Evolutionary conservation across 1,140 invertebrate genomes (phyloP).

Genomic region (Atta cephalotes): DNA sequence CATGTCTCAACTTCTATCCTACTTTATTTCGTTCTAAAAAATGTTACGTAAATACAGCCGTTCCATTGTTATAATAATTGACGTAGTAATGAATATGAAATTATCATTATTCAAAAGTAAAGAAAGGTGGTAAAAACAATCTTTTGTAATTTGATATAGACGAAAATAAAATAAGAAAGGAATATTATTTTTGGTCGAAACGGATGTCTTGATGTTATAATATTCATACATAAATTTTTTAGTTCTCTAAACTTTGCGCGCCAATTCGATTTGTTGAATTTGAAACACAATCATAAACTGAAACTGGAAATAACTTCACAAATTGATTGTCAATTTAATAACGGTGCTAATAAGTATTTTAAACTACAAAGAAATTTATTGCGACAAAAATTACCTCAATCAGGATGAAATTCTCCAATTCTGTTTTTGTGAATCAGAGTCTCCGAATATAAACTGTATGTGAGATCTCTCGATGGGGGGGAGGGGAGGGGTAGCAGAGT

Average conservation of each 20-base stretch:
- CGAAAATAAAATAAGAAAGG: background rate
- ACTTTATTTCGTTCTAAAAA: constrained; percentile 8
- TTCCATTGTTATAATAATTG: background rate
- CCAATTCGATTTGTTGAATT: too few relatives aligned
- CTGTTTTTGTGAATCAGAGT: background rate
- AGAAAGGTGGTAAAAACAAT: background rate
- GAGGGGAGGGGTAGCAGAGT: constrained; percentile 3
- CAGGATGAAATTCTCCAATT: too few relatives aligned
- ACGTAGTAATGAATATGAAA: background rate
- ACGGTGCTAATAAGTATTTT: too few relatives aligned
- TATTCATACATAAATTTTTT: too few relatives aligned
- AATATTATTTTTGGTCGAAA: too few relatives aligned
- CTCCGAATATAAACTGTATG: constrained; percentile 36
- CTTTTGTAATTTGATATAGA: background rate
- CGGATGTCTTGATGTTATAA: too few relatives aligned
- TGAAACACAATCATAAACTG: too few relatives aligned
- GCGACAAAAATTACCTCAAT: too few relatives aligned
- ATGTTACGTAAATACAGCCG: background rate
- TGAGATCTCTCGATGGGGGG: constrained; percentile 23
- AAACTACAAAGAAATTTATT: too few relatives aligned
- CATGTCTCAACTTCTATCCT: background rate
- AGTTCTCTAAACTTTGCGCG: too few relatives aligned
- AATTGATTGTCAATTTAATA: too few relatives aligned
- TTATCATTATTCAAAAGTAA: background rate
- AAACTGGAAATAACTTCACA: too few relatives aligned